Percentiles rank a stretch among this genome's conserved stretches.
phyloP scores from a whole-genome alignment of 2,888 invertebrate genomes.

The Drosophila subquinaria region DNA sequence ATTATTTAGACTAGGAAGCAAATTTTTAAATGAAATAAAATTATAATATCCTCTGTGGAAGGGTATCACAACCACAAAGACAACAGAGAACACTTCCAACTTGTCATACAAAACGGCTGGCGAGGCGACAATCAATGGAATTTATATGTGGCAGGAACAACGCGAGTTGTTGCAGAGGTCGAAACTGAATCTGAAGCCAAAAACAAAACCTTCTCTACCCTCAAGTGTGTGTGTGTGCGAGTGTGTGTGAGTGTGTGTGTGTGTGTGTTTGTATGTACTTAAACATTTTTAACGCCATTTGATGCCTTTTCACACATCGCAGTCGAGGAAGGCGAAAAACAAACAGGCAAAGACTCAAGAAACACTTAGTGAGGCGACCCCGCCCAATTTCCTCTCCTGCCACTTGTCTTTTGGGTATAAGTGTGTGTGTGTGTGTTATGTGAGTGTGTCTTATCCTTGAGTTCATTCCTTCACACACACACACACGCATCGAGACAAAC shows the following conservation, averaged over 20 bases:
- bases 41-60: background rate
- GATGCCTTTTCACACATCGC: constrained; percentile 78
- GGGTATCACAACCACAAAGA: constrained; percentile 9
- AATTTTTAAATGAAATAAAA: too few relatives aligned
- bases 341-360: constrained; percentile 71
- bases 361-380: constrained; percentile 70
- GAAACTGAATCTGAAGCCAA: constrained; percentile 43
- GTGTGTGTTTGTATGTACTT: constrained; percentile 57
- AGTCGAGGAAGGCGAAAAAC: constrained; percentile 60
- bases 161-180: constrained; percentile 19
- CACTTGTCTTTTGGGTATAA: constrained; percentile 17
- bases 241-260: constrained; percentile 29
- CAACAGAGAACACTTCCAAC: constrained; percentile 60
- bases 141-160: constrained; percentile 52
- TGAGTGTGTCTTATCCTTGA: constrained; percentile 44
- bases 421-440: constrained; percentile 21
- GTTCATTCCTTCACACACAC: constrained; percentile 45
- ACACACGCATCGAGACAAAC: constrained; percentile 37
- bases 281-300: constrained; percentile 81
- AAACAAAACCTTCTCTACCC: constrained; percentile 14
- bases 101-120: constrained; percentile 78
- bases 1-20: too few relatives aligned
- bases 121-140: constrained; percentile 81
- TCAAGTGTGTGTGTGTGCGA: constrained; percentile 13
- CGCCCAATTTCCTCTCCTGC: constrained; percentile 32